Evolutionary conservation across 2,113 vertebrate genomes (phyloP).

Genomic region (Cottus gobio): DNA sequence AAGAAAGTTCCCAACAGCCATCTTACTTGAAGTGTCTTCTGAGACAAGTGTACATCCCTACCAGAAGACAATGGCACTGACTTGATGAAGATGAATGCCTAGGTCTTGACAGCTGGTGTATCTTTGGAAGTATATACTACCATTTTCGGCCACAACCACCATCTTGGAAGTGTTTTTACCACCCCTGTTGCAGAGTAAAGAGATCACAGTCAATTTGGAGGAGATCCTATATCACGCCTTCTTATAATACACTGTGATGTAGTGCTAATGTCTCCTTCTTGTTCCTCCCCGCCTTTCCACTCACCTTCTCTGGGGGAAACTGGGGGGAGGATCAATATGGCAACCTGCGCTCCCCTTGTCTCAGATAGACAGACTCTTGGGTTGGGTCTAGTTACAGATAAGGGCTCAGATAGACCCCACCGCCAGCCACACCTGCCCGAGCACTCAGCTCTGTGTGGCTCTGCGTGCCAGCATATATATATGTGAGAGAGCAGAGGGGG

Average conservation of each 20-base stretch:
- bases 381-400: constrained; percentile 76
- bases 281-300: constrained; percentile 44
- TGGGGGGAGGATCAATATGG: constrained; percentile 77
- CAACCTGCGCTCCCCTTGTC: constrained; percentile 59
- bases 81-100: background rate
- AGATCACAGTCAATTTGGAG: constrained; percentile 69
- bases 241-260: constrained; percentile 70
- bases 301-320: constrained; percentile 66
- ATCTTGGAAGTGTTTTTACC: constrained; percentile 57
- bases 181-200: constrained; percentile 40
- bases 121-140: background rate
- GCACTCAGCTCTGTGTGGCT: constrained; percentile 54
- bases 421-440: constrained; percentile 53
- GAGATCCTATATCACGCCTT: constrained; percentile 72
- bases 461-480: constrained; percentile 13
- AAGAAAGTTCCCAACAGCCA: background rate
- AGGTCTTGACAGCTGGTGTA: background rate
- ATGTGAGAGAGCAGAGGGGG: constrained; percentile 9
- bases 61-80: background rate
- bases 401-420: constrained; percentile 55
- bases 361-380: constrained; percentile 72
- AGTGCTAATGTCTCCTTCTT: constrained; percentile 80
- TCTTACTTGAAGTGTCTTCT: background rate
- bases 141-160: constrained; percentile 32
- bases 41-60: background rate